These are phyloP conservation scores for Scolanthus callimorphus DNA, from an alignment of 92 coral and sea anemone species.

Conservation along the genomic window DNA sequence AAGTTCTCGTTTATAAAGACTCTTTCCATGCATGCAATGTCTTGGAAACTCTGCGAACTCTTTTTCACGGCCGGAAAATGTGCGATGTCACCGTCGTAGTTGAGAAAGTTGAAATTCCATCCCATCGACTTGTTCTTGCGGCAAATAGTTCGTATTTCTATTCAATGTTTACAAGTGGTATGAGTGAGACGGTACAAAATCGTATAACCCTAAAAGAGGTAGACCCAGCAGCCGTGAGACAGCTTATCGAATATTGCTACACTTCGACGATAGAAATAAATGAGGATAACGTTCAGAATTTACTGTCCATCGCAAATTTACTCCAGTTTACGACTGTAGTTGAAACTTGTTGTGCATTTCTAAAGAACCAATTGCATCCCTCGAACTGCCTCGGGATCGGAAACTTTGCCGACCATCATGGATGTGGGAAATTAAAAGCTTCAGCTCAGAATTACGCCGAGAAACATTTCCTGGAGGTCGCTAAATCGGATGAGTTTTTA, in stretches of 20 bases:
- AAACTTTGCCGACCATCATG: conserved; percentile 90
- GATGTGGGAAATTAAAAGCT: conserved; percentile 52
- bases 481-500: conserved; percentile 83
- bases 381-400: conserved; percentile 93
- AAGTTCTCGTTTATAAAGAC: conserved; percentile 77
- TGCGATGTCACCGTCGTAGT: conserved; percentile 89
- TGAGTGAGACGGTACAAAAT: conserved; percentile 81
- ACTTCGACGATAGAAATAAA: conserved; percentile 82
- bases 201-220: conserved; percentile 79
- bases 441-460: conserved; percentile 81
- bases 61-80: conserved; percentile 72
- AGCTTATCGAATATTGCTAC: conserved; percentile 84
- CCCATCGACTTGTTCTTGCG: conserved; percentile 88
- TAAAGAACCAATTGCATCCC: conserved; percentile 89
- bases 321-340: conserved; percentile 82
- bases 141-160: conserved; percentile 93
- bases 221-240: conserved; percentile 72
- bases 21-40: conserved; percentile 85
- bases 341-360: conserved; percentile 82
- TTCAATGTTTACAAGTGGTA: conserved; percentile 93
- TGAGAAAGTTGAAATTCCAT: conserved; percentile 67
- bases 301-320: conserved; percentile 79
- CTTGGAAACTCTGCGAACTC: conserved; percentile 62
- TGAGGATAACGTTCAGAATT: conserved; percentile 80
- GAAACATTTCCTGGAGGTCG: conserved; percentile 83